A percentile compares a stretch with the other conserved stretches of the same genome.
Evolutionary conservation across 2,797 vertebrate genomes (phyloP).

Genomic region (Naso thynnoides): DNA sequence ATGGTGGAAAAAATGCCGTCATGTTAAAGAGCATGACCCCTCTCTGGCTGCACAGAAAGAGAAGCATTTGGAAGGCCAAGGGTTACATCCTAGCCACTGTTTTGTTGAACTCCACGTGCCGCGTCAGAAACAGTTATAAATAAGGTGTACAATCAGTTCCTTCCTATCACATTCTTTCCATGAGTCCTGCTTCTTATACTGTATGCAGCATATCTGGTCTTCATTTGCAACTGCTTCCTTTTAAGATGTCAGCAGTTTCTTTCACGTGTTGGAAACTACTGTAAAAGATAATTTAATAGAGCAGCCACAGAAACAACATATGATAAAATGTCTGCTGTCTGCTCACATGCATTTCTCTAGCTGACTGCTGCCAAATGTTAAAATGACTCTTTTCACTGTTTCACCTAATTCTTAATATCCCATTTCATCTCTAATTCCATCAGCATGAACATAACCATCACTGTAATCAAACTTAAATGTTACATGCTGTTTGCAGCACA

Average conservation of each 20-base stretch:
- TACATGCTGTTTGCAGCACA: constrained; percentile 46
- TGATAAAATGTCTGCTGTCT: constrained; percentile 50
- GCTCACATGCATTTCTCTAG: constrained; percentile 29
- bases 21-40: constrained; percentile 59
- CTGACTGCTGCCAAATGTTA: constrained; percentile 18
- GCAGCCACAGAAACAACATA: constrained; percentile 53
- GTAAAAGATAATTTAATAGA: constrained; percentile 65
- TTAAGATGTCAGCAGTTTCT: constrained; percentile 76
- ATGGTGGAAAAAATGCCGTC: constrained; percentile 80
- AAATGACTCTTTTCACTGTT: neutral
- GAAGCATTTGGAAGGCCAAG: constrained; percentile 41
- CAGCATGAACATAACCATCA: constrained; percentile 53
- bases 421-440: constrained; percentile 48
- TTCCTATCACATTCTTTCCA: constrained; percentile 59
- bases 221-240: constrained; percentile 76
- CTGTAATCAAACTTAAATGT: constrained; percentile 15
- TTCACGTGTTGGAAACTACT: constrained; percentile 71
- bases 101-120: constrained; percentile 48
- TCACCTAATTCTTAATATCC: constrained; percentile 12
- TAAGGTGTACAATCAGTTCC: constrained; percentile 43
- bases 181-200: constrained; percentile 46
- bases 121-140: constrained; percentile 35
- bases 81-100: constrained; percentile 59
- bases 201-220: constrained; percentile 72
- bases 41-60: constrained; percentile 42